Conservation (phyloP, 2,888 invertebrate species). For the Neria commutata region DNA sequence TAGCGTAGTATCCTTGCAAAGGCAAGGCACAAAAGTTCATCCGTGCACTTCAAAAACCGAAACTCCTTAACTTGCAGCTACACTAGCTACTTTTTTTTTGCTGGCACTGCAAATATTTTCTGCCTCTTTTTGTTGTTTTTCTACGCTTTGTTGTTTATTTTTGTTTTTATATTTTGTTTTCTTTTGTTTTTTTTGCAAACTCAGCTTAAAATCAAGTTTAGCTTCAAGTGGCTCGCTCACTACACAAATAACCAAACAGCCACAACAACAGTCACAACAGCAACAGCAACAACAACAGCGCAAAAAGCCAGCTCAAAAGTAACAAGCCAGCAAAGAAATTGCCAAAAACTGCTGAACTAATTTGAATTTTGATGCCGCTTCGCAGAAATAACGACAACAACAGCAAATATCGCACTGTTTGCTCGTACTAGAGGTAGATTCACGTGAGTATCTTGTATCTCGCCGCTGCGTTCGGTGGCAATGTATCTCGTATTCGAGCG, state of each 20-base stretch:
- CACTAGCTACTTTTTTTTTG: conserved; percentile 18
- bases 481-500: neutral
- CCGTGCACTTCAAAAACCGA: conserved; percentile 29
- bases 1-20: neutral
- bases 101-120: neutral
- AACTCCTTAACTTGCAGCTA: conserved; percentile 30
- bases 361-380: conserved; percentile 24
- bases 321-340: conserved; percentile 12
- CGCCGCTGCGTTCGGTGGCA: conserved; percentile 4
- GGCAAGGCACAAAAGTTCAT: conserved; percentile 3
- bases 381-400: conserved; percentile 5
- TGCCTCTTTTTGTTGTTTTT: conserved; percentile 16
- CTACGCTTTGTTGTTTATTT: conserved; percentile 16
- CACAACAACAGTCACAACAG: conserved; percentile 32
- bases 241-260: conserved; percentile 26
- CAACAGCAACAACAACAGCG: conserved; percentile 36
- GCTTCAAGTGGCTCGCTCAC: conserved; percentile 28
- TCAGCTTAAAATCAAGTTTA: conserved; percentile 54
- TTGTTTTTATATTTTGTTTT: conserved; percentile 14
- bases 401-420: too few species aligned
- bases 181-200: conserved; percentile 37
- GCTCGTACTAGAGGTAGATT: too few species aligned
- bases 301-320: conserved; percentile 9
- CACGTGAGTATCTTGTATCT: conserved; percentile 8
- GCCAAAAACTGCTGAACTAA: conserved; percentile 33